Base-by-base conservation (phyloP, 2,113 vertebrate genomes). In the Rattus norvegicus region DNA sequence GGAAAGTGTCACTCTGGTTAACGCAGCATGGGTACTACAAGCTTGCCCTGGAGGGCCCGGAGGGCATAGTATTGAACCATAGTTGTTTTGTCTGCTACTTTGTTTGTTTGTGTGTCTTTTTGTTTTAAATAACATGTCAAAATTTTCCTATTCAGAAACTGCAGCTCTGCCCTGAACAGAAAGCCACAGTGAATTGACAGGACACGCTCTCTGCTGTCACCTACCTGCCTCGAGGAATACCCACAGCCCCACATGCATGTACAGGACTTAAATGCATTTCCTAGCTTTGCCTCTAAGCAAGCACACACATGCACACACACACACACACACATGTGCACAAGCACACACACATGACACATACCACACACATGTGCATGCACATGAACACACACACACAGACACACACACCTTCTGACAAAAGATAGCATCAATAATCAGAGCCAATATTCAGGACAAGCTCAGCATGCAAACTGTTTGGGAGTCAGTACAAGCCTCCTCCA, bases 391-490 rank as follows among this genome's bases (percentile, higher is more conserved):
- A 63, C n/a, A 84, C 56, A 84, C 61, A 67, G 39, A 85, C 54
- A 75, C n/a, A 43, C 8, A 43, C n/a, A 8, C 72, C 7, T 12
- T 69, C 84, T 73, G 88, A 77, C 43, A 90, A 43, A 36, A 70
- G n/a, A 49, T 54, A 65, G 69, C n/a, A 30, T 73, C 83, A 94
- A 63, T 56, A 90, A n/a, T 80, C 73, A 81, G 81, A 96, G 97
- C 96, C 93, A 83, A 95, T 96, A 97, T 95, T 97, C 98, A 98
- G 98, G 94, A 92, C 90, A 94, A 94, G 89, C 93, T 89, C 91
- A 92, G 91, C 85, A 97, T 91, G 97, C 97, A 98, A 98, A 97
- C 96, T 97, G 80, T 93, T 97, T 97, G 96, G 90, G 94, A 98
- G 94, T 96, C 96, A 98, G 97, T 98, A 97, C 90, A 94, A 90